Evolutionary conservation across 2,888 invertebrate species (phyloP).

Genomic region (Drosophila kokeensis): DNA sequence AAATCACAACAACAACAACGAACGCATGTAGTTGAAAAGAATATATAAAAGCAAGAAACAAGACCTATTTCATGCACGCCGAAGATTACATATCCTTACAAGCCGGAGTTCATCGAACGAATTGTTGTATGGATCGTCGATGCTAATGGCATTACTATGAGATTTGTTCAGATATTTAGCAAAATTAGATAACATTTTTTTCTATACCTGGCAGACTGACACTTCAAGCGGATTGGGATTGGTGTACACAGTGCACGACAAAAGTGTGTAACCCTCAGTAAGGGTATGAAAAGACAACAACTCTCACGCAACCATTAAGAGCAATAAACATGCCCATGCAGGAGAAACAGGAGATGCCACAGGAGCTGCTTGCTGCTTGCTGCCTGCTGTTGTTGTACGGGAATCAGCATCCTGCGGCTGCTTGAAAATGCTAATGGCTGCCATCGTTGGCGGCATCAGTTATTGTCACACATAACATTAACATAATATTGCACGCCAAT

Average conservation of each 20-base stretch:
- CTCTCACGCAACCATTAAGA: conserved; percentile 75
- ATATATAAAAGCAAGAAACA: not conserved
- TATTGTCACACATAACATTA: conserved; percentile 82
- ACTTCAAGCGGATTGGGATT: not conserved
- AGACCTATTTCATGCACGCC: not conserved
- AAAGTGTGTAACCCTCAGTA: not conserved
- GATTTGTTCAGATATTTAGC: not conserved
- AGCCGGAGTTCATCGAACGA: not conserved
- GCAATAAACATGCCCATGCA: conserved; percentile 79
- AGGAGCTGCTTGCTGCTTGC: conserved; percentile 8
- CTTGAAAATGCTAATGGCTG: conserved; percentile 75
- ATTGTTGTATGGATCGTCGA: not conserved
- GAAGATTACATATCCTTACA: not conserved
- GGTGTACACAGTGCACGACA: rapidly evolving
- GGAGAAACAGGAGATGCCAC: conserved; percentile 21
- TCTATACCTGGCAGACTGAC: not conserved
- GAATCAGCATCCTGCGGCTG: conserved; percentile 16
- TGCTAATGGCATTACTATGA: not conserved
- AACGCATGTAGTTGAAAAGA: conserved; percentile 30
- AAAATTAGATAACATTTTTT: not conserved
- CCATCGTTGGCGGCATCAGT: conserved; percentile 51
- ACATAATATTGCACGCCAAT: conserved; percentile 82
- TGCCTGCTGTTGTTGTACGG: not conserved
- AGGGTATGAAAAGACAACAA: conserved; percentile 28
- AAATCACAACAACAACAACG: conserved; percentile 75